These are phyloP conservation scores for Leptopilina clavipes DNA, from an alignment of 1,140 invertebrate species.

Conservation along the genomic window DNA sequence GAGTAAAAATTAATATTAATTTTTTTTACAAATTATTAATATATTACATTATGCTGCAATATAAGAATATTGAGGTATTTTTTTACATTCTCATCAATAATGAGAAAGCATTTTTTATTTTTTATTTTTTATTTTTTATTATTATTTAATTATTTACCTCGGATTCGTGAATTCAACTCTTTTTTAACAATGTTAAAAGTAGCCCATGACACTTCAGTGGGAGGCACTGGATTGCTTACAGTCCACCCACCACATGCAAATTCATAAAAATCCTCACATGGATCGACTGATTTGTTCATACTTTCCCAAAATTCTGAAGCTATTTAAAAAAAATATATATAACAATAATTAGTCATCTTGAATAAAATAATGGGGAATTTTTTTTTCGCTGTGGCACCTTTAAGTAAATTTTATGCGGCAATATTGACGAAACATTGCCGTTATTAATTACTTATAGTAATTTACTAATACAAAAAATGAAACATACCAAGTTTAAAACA, in stretches of 20 bases:
- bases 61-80: too few relatives aligned
- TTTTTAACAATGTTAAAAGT: slow-evolving; percentile 33
- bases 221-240: slow-evolving; percentile 33
- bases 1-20: too few relatives aligned
- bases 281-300: slow-evolving; percentile 42
- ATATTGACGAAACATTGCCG: neutral
- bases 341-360: neutral
- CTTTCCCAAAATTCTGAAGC: slow-evolving; percentile 36
- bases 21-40: too few relatives aligned
- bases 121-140: neutral
- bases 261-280: slow-evolving; percentile 45
- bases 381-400: too few relatives aligned
- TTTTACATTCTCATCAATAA: too few relatives aligned
- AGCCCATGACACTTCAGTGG: slow-evolving; percentile 36
- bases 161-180: slow-evolving; percentile 32
- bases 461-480: neutral
- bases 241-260: slow-evolving; percentile 39
- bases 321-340: neutral
- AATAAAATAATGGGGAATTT: neutral
- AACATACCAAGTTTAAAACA: neutral
- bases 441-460: neutral
- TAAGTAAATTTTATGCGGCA: too few relatives aligned
- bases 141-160: slow-evolving; percentile 24
- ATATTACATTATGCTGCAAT: too few relatives aligned
- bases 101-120: slow-evolving; percentile 17